Conservation (phyloP, 2,113 vertebrate genomes). For the Onychostoma macrolepis region DNA sequence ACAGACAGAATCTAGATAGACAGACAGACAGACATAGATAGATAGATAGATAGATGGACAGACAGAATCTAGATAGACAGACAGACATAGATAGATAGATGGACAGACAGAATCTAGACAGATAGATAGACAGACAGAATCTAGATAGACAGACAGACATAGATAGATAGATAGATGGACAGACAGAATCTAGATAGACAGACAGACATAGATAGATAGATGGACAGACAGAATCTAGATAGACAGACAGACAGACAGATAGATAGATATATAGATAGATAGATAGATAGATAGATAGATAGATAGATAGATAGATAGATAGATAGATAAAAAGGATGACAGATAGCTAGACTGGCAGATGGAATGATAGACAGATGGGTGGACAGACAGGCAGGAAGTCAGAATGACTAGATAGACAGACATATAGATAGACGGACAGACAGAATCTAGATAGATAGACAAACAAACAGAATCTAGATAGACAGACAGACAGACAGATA, state of each 20-base stretch:
- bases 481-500: neutral
- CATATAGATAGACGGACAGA: neutral
- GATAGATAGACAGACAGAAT: too few relatives aligned
- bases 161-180: too few relatives aligned
- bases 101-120: too few relatives aligned
- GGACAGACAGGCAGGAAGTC: too few relatives aligned
- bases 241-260: neutral
- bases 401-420: neutral
- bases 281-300: neutral
- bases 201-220: too few relatives aligned
- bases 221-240: too few relatives aligned
- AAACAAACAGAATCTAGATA: too few relatives aligned
- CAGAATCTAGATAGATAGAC: too few relatives aligned
- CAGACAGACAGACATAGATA: neutral
- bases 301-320: neutral
- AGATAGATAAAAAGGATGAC: too few relatives aligned
- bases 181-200: too few relatives aligned
- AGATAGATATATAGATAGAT: neutral
- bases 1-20: neutral
- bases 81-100: too few relatives aligned
- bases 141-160: neutral
- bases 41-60: neutral
- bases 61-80: neutral
- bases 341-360: too few relatives aligned
- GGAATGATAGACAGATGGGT: neutral